These are phyloP conservation scores for Pycnomerus fuliginosus DNA, from an alignment of 2,888 invertebrate species.

Conservation along the genomic window DNA sequence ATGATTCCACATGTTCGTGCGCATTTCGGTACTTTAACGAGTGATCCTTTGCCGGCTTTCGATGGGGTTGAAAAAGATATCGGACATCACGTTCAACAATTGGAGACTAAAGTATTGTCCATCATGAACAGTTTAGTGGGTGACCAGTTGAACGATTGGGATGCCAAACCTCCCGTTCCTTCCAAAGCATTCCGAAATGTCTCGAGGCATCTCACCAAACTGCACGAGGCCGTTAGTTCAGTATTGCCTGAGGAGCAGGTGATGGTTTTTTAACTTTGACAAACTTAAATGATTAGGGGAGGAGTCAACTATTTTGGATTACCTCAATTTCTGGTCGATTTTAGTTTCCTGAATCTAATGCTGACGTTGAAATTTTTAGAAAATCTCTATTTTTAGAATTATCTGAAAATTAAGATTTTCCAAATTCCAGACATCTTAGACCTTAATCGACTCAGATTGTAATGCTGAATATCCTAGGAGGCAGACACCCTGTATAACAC, in stretches of 20 bases:
- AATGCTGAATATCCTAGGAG: too few relatives aligned
- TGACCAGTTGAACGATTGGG: constrained; percentile 83
- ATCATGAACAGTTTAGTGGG: constrained; percentile 86
- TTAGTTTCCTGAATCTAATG: too few relatives aligned
- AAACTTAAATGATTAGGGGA: too few relatives aligned
- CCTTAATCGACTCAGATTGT: too few relatives aligned
- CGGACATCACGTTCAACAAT: constrained; percentile 86
- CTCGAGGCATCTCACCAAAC: constrained; percentile 83
- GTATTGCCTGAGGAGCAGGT: constrained; percentile 81
- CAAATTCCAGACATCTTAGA: too few relatives aligned
- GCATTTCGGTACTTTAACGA: constrained; percentile 65
- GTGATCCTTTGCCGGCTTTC: constrained; percentile 59
- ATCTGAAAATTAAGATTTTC: too few relatives aligned
- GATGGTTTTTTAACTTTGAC: not conserved
- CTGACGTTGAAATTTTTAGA: too few relatives aligned
- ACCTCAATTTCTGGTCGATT: too few relatives aligned
- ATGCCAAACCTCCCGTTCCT: constrained; percentile 92
- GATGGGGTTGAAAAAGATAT: constrained; percentile 77
- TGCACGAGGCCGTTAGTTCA: constrained; percentile 87
- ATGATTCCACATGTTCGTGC: constrained; percentile 70
- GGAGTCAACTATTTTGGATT: too few relatives aligned
- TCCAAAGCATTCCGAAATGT: constrained; percentile 86
- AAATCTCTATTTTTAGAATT: too few relatives aligned
- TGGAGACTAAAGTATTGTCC: constrained; percentile 85
- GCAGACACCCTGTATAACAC: too few relatives aligned